phyloP scores from a whole-genome alignment of 2,888 invertebrate genomes.

The Thumatha senex region DNA sequence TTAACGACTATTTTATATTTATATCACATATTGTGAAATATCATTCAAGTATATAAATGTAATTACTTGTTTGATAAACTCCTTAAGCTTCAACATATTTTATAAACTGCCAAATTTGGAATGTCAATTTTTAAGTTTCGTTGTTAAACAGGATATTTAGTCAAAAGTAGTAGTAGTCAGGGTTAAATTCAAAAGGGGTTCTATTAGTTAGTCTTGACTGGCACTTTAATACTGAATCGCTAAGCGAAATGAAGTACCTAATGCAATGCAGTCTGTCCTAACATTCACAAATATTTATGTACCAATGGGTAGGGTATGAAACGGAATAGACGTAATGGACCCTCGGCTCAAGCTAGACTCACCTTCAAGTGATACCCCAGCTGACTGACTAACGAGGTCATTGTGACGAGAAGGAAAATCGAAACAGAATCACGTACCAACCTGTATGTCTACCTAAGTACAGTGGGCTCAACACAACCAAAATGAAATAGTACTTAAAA shows the following conservation, averaged over 20 bases:
- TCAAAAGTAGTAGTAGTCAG: conserved; percentile 34
- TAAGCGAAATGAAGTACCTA: conserved; percentile 44
- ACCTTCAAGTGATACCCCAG: too few relatives aligned
- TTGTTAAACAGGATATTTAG: conserved; percentile 15
- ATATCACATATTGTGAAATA: conserved; percentile 78
- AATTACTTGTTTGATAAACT: conserved; percentile 54
- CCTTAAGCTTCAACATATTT: conserved; percentile 58
- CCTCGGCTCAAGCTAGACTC: too few relatives aligned
- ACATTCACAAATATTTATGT: conserved; percentile 25
- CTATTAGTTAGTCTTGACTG: conserved; percentile 14
- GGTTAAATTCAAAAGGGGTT: conserved; percentile 26
- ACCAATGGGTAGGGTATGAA: conserved; percentile 19
- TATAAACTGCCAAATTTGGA: conserved; percentile 62
- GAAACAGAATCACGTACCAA: too few relatives aligned
- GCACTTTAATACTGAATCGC: conserved; percentile 29
- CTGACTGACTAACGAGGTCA: too few relatives aligned
- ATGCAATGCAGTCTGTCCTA: conserved; percentile 40
- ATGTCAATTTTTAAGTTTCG: conserved; percentile 44
- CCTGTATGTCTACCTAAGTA: too few relatives aligned
- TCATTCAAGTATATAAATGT: conserved; percentile 66
- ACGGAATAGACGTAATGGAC: not conserved
- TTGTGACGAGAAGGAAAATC: too few relatives aligned
- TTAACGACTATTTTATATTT: conserved; percentile 67
- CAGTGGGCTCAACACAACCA: too few relatives aligned
- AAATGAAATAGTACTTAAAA: too few relatives aligned